Conservation (phyloP, 2,113 vertebrate genomes). For the Microtus richardsoni region DNA sequence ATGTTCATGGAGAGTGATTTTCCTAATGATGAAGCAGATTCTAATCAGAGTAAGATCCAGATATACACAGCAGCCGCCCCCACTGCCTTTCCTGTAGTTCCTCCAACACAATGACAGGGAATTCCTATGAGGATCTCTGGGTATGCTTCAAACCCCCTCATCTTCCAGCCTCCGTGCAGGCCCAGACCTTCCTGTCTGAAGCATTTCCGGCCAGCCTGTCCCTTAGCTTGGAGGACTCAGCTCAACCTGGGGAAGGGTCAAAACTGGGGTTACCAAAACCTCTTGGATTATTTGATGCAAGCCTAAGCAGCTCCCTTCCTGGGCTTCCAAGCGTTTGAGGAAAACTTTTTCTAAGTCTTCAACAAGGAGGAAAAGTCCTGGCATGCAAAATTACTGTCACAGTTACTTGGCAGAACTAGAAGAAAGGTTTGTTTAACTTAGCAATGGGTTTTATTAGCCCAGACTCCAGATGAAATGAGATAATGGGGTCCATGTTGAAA, state of each 20-base stretch:
- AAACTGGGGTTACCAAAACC: slow-evolving; percentile 81
- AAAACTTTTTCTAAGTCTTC: slow-evolving; percentile 85
- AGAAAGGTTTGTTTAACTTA: slow-evolving; percentile 87
- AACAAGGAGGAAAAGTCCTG: slow-evolving; percentile 86
- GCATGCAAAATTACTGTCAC: slow-evolving; percentile 80
- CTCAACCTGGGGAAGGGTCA: slow-evolving; percentile 75
- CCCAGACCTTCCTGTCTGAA: slow-evolving; percentile 80
- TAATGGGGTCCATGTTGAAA: slow-evolving; percentile 74
- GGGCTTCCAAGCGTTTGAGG: slow-evolving; percentile 87
- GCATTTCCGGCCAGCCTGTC: slow-evolving; percentile 78
- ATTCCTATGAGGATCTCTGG: slow-evolving; percentile 73
- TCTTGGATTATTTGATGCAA: slow-evolving; percentile 85
- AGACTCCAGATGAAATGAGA: slow-evolving; percentile 78
- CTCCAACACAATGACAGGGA: slow-evolving; percentile 68
- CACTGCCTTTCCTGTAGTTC: slow-evolving; percentile 55
- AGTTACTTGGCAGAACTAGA: slow-evolving; percentile 85
- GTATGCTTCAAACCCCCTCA: slow-evolving; percentile 58
- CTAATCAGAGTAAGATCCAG: slow-evolving; percentile 67
- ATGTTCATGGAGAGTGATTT: slow-evolving; percentile 50
- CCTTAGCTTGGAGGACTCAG: slow-evolving; percentile 47
- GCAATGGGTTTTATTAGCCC: slow-evolving; percentile 82
- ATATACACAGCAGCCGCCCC: slow-evolving; percentile 36
- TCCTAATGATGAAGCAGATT: slow-evolving; percentile 76
- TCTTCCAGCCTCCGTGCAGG: slow-evolving; percentile 64
- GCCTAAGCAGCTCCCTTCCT: slow-evolving; percentile 84